These are phyloP conservation scores for Echinops telfairi DNA, from an alignment of 2,113 vertebrate genomes.

Conservation along the genomic window DNA sequence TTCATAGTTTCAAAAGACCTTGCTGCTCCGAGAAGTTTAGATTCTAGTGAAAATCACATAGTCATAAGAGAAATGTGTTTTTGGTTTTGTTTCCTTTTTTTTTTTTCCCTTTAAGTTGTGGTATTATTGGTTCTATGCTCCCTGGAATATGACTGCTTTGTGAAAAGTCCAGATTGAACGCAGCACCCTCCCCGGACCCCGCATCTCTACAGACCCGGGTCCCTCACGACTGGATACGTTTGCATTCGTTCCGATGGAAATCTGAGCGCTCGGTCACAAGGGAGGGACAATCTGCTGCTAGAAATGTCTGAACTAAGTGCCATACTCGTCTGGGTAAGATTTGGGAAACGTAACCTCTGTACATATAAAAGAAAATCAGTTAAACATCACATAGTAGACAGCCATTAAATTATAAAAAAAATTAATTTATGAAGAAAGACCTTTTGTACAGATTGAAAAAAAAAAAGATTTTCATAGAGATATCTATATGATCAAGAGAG, in stretches of 20 bases:
- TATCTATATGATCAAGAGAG: slow-evolving; percentile 98
- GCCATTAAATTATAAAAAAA: slow-evolving; percentile 99
- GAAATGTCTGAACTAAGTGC: slow-evolving; percentile 97
- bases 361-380: slow-evolving; percentile 93
- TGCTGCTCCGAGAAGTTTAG: slow-evolving; percentile 93
- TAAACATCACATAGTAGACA: slow-evolving; percentile 97
- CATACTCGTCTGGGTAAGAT: slow-evolving; percentile 96
- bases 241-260: slow-evolving; percentile 91
- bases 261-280: slow-evolving; percentile 88
- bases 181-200: slow-evolving; percentile 88
- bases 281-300: slow-evolving; percentile 93
- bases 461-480: slow-evolving; percentile 98
- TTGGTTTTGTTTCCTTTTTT: slow-evolving; percentile 60
- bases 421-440: slow-evolving; percentile 99
- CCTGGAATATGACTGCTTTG: slow-evolving; percentile 92
- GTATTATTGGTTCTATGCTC: slow-evolving; percentile 94
- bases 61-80: slow-evolving; percentile 90
- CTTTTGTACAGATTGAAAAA: slow-evolving; percentile 99
- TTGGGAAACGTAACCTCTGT: slow-evolving; percentile 94
- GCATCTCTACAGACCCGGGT: slow-evolving; percentile 85
- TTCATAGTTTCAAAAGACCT: slow-evolving; percentile 94
- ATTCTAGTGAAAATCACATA: slow-evolving; percentile 92
- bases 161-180: slow-evolving; percentile 89
- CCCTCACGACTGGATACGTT: slow-evolving; percentile 90
- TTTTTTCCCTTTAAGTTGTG: slow-evolving; percentile 89